Conservation (phyloP, 2,888 invertebrate genomes). For the Adelphocoris suturalis region DNA sequence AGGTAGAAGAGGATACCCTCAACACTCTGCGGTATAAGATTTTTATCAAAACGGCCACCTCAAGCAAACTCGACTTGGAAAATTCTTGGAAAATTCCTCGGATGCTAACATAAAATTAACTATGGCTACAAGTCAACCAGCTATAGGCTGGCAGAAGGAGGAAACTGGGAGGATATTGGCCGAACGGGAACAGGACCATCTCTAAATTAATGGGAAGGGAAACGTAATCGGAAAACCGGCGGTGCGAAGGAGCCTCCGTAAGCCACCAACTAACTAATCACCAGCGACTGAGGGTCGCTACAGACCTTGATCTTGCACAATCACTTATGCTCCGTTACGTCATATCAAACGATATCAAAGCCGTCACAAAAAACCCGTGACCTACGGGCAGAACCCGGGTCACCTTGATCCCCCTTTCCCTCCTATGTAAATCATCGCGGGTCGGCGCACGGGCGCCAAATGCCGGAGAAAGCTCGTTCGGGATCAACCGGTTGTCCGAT, state of each 20-base stretch:
- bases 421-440: not conserved
- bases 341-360: not conserved
- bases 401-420: conserved; percentile 6
- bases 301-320: conserved; percentile 30
- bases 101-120: too few relatives aligned
- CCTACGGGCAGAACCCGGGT: not conserved
- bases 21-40: too few relatives aligned
- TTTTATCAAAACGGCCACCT: too few relatives aligned
- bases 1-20: too few relatives aligned
- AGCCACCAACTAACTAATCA: not conserved
- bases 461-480: not conserved
- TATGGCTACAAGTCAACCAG: too few relatives aligned
- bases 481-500: conserved; percentile 7
- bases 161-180: too few relatives aligned
- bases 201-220: too few relatives aligned
- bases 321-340: not conserved
- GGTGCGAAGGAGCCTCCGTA: not conserved
- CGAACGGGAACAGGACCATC: too few relatives aligned
- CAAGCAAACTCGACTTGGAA: too few relatives aligned
- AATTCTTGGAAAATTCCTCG: too few relatives aligned
- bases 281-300: not conserved
- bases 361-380: not conserved
- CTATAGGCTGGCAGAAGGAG: too few relatives aligned
- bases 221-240: too few relatives aligned
- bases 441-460: not conserved